phyloP scores from a whole-genome alignment of 2,113 vertebrate species.

The Macquaria ambigua region DNA sequence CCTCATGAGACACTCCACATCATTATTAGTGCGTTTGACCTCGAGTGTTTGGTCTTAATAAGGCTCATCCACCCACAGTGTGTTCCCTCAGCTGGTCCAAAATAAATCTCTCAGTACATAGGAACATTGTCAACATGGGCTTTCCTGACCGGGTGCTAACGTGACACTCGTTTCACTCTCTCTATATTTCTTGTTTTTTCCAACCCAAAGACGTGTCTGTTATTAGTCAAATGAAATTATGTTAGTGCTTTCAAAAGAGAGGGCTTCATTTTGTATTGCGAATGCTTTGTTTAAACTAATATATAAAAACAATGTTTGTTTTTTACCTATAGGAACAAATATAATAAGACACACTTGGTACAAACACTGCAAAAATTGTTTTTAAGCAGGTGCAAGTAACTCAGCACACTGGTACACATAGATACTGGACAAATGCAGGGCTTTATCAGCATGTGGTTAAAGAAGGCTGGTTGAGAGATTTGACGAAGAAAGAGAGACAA shows the following conservation, averaged over 20 bases:
- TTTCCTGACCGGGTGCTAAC: background rate
- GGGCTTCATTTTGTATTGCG: background rate
- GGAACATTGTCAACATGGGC: background rate
- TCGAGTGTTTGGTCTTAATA: background rate
- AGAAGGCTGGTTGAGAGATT: background rate
- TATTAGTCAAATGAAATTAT: background rate
- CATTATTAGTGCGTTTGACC: background rate
- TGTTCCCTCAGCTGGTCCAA: background rate
- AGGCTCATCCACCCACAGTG: background rate
- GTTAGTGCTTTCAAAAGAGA: background rate
- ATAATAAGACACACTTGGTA: background rate
- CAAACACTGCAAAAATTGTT: background rate
- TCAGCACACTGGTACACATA: background rate
- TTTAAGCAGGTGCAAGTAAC: background rate
- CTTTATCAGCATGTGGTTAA: background rate
- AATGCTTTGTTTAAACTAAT: background rate
- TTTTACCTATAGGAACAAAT: background rate
- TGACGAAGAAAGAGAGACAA: background rate
- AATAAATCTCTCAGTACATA: slow-evolving; percentile 36
- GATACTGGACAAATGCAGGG: background rate
- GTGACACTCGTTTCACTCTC: background rate
- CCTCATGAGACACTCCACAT: background rate
- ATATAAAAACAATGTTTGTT: background rate
- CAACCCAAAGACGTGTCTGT: background rate
- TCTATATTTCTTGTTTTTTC: background rate